phyloP scores from a whole-genome alignment of 2,797 vertebrate species.

The Tokudaia tokunoshimensis region DNA sequence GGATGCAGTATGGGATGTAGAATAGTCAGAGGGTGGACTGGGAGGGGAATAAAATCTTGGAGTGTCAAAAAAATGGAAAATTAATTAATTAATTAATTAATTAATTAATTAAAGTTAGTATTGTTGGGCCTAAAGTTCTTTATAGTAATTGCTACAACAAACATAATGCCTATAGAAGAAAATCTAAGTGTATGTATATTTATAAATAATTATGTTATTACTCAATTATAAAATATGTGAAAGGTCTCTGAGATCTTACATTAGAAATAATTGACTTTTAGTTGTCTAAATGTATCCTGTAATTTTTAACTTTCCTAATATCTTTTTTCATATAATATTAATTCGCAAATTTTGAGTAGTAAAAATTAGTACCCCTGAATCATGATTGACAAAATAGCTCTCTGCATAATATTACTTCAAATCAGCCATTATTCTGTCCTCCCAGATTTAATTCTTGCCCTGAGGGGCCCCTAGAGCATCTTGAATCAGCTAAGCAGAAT shows the following conservation, averaged over 20 bases:
- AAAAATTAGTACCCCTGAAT: neutral
- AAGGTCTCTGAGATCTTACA: neutral
- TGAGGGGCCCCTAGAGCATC: neutral
- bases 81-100: too few relatives aligned
- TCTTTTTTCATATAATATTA: neutral
- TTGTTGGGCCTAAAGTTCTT: neutral
- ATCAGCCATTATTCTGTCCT: neutral
- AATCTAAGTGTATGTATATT: neutral
- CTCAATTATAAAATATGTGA: neutral
- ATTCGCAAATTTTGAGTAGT: neutral
- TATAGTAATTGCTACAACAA: neutral
- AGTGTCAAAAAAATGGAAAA: too few relatives aligned
- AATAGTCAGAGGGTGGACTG: too few relatives aligned
- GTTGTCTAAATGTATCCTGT: neutral
- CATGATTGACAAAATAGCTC: neutral
- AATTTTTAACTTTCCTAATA: neutral
- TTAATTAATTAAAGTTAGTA: neutral
- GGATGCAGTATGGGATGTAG: too few relatives aligned
- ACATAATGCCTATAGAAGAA: neutral
- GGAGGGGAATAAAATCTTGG: too few relatives aligned
- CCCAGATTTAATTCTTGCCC: neutral
- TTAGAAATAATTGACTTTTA: slow-evolving; percentile 41
- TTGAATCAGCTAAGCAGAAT: neutral
- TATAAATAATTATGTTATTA: slow-evolving; percentile 35
- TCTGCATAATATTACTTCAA: neutral